Evolutionary conservation across 2,797 vertebrate genomes (phyloP), one percentile per base, ranked within the genome.

Genomic region (Eulemur coronatus): DNA sequence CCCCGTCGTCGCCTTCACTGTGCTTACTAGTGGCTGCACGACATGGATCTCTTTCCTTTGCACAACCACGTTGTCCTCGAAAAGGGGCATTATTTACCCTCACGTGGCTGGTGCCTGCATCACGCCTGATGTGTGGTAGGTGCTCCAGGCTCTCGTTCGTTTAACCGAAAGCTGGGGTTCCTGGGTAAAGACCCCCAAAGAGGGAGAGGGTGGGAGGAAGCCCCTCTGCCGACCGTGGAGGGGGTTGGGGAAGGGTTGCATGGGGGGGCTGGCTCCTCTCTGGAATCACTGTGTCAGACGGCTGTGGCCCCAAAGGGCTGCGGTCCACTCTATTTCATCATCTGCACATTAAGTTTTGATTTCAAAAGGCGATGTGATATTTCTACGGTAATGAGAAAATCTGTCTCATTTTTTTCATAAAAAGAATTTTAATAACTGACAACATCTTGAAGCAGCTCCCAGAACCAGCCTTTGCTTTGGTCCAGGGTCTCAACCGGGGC

Each of bases 41-140:
- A 6, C 28, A 3, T 1, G 4, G 4, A 46, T 18, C 26, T 59
- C 1, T 24, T 52, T 41, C 35, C 78, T 17, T 59, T 17, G 59
- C 35, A 38, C 41, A 93, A 5, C 28, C 5, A 10, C 4, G 14
- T 24, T 17, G 4, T 35, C 86, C 30, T 61, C 38, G 26, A 41
- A 46, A 15, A 52, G 22, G 9, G 14, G 20, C 4, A 0, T 14
- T 5, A 15, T 50, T 28, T 14, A 10, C 41, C 55, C 48, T 73
- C 63, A 2, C 0, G 4, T 1, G 55, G 13, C n/a, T 0, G 1
- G 4, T 35, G 1, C 38, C 84, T 10, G 7, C 30, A 9, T 6
- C 4, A 4, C 0, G 2, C 9, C 4, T 13, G 33, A 24, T 17
- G 38, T 57, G 1, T 1, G 2, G 67, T 2, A 3, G 24, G 10